These are phyloP conservation scores for Sycobia sp. DNA, from an alignment of 1,140 invertebrate species.

Conservation along the genomic window DNA sequence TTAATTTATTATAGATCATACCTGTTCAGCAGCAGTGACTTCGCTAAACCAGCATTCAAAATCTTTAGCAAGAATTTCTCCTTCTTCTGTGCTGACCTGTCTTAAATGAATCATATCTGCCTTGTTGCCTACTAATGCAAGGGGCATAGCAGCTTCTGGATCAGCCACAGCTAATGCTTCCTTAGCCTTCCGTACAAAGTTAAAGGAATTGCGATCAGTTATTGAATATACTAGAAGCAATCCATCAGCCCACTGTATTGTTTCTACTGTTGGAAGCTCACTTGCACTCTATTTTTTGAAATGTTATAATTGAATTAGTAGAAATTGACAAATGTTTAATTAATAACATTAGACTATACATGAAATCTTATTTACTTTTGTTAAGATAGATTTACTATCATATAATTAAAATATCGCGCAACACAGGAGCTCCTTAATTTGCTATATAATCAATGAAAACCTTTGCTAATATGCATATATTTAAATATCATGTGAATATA, in stretches of 20 bases:
- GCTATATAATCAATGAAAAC: too few species aligned
- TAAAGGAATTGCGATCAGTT: conserved; percentile 85
- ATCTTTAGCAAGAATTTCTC: conserved; percentile 85
- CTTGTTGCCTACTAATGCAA: conserved; percentile 86
- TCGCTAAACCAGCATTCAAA: conserved; percentile 87
- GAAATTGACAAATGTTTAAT: neutral
- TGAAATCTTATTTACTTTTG: too few species aligned
- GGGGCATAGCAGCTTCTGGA: conserved; percentile 70
- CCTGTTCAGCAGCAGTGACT: conserved; percentile 87
- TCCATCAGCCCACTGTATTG: conserved; percentile 87
- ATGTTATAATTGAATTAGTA: neutral
- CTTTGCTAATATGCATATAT: too few species aligned
- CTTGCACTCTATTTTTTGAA: conserved; percentile 63
- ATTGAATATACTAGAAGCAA: conserved; percentile 89
- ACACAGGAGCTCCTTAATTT: too few species aligned
- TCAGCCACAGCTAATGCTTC: conserved; percentile 68
- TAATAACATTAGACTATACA: too few species aligned
- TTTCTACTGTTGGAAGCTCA: conserved; percentile 77
- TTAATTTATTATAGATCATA: conserved; percentile 45
- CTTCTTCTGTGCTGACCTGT: conserved; percentile 86
- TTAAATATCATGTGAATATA: too few species aligned
- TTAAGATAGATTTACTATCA: neutral
- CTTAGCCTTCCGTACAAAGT: conserved; percentile 79
- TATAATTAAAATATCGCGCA: too few species aligned
- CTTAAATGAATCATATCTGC: conserved; percentile 89